These are phyloP conservation scores for Myzus persicae DNA, from an alignment of 1,140 invertebrate genomes.

Conservation along the genomic window DNA sequence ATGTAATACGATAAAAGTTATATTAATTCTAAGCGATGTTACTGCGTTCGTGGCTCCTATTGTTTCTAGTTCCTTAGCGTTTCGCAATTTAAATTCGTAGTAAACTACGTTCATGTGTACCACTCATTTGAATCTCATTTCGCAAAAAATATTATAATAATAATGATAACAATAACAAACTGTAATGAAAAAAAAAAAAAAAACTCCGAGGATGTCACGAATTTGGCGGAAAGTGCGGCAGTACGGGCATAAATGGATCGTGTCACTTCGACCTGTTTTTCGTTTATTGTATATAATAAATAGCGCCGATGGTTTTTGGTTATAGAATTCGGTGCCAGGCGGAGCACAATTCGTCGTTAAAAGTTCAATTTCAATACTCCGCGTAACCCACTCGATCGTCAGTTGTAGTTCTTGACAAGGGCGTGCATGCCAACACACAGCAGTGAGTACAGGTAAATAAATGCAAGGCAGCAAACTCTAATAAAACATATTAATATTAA, in stretches of 20 bases:
- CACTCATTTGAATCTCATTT: not conserved
- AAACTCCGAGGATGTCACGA: slow-evolving; percentile 24
- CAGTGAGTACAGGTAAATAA: not conserved
- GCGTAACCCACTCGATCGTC: slow-evolving; percentile 36
- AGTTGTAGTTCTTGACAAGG: not conserved
- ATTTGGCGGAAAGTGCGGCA: slow-evolving; percentile 2
- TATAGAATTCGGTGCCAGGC: slow-evolving; percentile 49
- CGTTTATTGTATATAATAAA: not conserved
- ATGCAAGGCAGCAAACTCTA: not conserved
- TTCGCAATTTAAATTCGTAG: slow-evolving; percentile 10
- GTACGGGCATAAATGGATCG: not conserved
- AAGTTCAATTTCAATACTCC: slow-evolving; percentile 40
- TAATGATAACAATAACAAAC: not conserved
- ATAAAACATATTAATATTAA: not conserved
- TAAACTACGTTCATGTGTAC: not conserved
- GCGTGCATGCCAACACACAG: not conserved
- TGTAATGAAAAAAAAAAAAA: not conserved
- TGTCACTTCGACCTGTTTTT: slow-evolving; percentile 11
- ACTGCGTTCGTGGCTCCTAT: slow-evolving; percentile 1
- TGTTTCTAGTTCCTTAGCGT: not conserved
- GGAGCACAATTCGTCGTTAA: slow-evolving; percentile 35
- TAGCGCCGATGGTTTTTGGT: not conserved
- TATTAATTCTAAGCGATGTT: not conserved
- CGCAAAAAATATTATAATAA: not conserved
- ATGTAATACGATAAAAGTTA: slow-evolving; percentile 27